Conservation (phyloP, 2,888 invertebrate genomes). For the Caenorhabditis zanzibari region DNA sequence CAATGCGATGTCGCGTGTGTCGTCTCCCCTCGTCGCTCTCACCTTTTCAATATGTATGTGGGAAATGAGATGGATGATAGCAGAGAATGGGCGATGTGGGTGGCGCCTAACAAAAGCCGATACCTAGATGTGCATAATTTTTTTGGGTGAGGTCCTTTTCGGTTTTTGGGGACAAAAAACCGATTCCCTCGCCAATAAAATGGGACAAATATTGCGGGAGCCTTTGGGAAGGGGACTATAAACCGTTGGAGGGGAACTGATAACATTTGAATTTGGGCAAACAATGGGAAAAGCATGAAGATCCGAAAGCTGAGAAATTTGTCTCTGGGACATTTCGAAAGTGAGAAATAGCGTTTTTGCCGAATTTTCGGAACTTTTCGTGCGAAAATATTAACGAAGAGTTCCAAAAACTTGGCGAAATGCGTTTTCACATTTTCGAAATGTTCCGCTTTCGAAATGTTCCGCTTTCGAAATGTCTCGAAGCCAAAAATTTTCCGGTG, state of each 20-base stretch:
- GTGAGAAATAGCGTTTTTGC: too few relatives aligned
- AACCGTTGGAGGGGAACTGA: not conserved
- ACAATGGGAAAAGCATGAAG: not conserved
- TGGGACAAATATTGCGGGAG: not conserved
- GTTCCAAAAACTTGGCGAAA: too few relatives aligned
- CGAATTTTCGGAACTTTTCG: too few relatives aligned
- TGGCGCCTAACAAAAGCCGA: conserved; percentile 22
- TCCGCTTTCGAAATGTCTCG: too few relatives aligned
- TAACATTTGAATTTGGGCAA: not conserved
- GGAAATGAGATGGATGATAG: conserved; percentile 20
- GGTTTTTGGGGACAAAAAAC: too few relatives aligned
- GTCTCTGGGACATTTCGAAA: too few relatives aligned
- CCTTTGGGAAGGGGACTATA: not conserved
- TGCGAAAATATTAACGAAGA: too few relatives aligned
- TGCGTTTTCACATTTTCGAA: too few relatives aligned
- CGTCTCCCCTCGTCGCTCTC: not conserved
- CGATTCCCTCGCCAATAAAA: not conserved
- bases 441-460: too few relatives aligned
- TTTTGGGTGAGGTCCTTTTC: not conserved
- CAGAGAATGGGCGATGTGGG: conserved; percentile 21
- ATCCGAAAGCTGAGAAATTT: too few relatives aligned
- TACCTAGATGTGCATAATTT: conserved; percentile 15
- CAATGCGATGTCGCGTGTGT: not conserved
- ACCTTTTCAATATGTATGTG: conserved; percentile 36
- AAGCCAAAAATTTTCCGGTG: too few relatives aligned